Evolutionary conservation across 2,888 invertebrate species (phyloP).

Genomic region (Stenodera caucasica): DNA sequence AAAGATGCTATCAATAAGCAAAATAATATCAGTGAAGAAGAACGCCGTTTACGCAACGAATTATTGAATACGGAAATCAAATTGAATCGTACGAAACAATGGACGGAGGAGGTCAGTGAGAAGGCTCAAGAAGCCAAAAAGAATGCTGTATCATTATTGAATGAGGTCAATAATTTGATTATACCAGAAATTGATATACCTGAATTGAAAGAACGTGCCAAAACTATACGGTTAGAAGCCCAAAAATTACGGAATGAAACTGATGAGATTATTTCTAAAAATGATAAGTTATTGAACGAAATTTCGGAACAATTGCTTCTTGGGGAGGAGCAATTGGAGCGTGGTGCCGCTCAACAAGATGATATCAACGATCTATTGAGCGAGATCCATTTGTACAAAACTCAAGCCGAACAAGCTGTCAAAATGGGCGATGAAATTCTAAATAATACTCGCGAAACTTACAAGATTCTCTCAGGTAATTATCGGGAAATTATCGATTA

Average conservation of each 20-base stretch:
- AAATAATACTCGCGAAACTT: constrained; percentile 77
- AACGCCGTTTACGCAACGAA: constrained; percentile 67
- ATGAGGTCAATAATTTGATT: constrained; percentile 75
- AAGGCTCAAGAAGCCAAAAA: constrained; percentile 79
- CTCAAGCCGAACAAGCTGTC: constrained; percentile 80
- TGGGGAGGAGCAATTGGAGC: constrained; percentile 70
- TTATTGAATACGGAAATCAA: constrained; percentile 70
- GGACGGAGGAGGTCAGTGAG: constrained; percentile 73
- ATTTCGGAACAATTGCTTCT: constrained; percentile 67
- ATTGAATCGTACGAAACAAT: constrained; percentile 67
- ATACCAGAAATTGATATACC: constrained; percentile 77
- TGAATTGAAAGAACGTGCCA: constrained; percentile 69
- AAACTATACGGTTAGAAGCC: constrained; percentile 69
- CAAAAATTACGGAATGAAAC: constrained; percentile 61
- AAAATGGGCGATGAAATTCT: constrained; percentile 80
- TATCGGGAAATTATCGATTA: constrained; percentile 18
- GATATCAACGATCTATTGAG: constrained; percentile 77
- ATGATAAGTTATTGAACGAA: constrained; percentile 62
- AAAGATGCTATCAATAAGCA: constrained; percentile 60
- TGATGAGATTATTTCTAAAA: constrained; percentile 59
- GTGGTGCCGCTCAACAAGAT: constrained; percentile 70
- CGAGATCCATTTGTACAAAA: constrained; percentile 75
- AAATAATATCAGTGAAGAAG: constrained; percentile 62
- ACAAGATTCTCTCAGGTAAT: constrained; percentile 70
- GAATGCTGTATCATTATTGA: constrained; percentile 77